Evolutionary conservation across 2,797 vertebrate species (phyloP).

Genomic region (Orientallactaga sibirica): DNA sequence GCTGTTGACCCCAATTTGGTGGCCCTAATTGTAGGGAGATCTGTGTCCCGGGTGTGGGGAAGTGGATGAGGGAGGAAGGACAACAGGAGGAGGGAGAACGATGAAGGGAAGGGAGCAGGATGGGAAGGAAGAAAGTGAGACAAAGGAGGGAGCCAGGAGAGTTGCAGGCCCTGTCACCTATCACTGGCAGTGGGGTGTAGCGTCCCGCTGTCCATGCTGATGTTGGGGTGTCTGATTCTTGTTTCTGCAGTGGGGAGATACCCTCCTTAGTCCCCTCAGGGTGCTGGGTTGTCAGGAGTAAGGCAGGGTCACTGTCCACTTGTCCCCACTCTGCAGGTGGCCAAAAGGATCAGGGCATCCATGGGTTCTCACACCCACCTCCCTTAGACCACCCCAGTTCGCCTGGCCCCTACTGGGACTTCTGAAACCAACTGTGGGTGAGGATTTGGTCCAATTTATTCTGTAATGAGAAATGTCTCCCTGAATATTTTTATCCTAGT

Average conservation of each 20-base stretch:
- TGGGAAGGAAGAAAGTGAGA: background rate
- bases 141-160: background rate
- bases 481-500: conserved; percentile 42
- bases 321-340: background rate
- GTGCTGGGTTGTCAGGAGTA: background rate
- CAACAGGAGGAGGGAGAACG: no score
- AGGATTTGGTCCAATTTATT: conserved; percentile 8
- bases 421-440: background rate
- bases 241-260: background rate
- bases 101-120: no score
- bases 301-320: background rate
- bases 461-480: conserved; percentile 59
- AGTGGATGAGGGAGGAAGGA: background rate
- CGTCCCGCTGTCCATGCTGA: background rate
- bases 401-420: background rate
- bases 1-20: background rate
- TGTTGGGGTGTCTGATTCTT: background rate
- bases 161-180: background rate
- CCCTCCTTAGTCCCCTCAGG: no score
- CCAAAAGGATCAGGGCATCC: background rate
- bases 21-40: no score
- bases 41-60: background rate
- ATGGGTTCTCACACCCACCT: background rate
- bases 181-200: background rate
- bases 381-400: accelerated